Evolutionary conservation across 2,113 vertebrate species (phyloP).

Genomic region (Echinops telfairi): DNA sequence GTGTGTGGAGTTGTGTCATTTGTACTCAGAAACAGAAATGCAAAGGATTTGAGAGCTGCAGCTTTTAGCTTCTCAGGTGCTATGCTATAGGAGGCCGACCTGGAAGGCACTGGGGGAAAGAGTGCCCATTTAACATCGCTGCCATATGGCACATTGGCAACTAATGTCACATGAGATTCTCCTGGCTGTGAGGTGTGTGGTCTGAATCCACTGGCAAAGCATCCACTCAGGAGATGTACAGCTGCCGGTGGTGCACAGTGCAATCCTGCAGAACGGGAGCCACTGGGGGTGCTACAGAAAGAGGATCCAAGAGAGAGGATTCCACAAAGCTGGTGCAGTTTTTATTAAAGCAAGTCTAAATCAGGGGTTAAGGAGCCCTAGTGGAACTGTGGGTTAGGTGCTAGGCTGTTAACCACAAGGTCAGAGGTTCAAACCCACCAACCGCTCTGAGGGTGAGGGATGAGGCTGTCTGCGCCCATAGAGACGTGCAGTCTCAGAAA

Average conservation of each 20-base stretch:
- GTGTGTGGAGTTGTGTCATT: neutral
- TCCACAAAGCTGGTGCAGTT: neutral
- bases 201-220: neutral
- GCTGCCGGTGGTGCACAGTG: neutral
- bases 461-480: too few species aligned
- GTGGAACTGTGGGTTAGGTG: too few species aligned
- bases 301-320: neutral
- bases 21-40: neutral
- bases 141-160: neutral
- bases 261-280: neutral
- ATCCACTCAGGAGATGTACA: neutral
- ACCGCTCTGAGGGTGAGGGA: too few species aligned
- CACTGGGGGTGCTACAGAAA: constrained; percentile 21
- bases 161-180: neutral
- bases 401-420: too few species aligned
- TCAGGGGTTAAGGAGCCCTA: neutral
- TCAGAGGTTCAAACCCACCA: too few species aligned
- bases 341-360: constrained; percentile 11
- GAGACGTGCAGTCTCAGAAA: too few species aligned
- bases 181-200: neutral
- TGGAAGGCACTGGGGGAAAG: neutral
- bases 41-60: neutral
- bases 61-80: neutral
- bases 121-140: neutral
- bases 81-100: neutral